A percentile compares a stretch with the other conserved stretches of the same genome.
phyloP scores from a whole-genome alignment of 2,888 invertebrate genomes.

The Dolomedes plantarius region DNA sequence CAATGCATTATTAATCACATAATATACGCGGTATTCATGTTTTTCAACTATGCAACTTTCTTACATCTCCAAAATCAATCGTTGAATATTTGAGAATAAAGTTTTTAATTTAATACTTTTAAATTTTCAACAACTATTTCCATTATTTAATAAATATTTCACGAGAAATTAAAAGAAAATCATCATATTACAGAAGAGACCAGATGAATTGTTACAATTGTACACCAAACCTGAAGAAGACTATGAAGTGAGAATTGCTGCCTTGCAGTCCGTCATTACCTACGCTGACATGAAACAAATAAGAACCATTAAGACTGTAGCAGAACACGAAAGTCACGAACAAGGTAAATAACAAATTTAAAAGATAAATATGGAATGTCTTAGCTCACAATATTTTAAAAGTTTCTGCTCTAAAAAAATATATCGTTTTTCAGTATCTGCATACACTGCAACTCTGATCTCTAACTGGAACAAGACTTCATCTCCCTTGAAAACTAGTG shows the following conservation, averaged over 20 bases:
- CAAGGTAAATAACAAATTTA: constrained; percentile 82
- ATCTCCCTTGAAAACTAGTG: constrained; percentile 86
- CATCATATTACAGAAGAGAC: constrained; percentile 47
- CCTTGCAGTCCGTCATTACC: constrained; percentile 76
- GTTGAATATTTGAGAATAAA: too few species aligned
- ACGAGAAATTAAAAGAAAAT: too few species aligned
- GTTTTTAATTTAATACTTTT: too few species aligned
- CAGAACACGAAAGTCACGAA: constrained; percentile 87
- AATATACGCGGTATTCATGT: too few species aligned
- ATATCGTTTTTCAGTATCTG: constrained; percentile 81
- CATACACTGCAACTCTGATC: constrained; percentile 96
- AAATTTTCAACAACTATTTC: too few species aligned
- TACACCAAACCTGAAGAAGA: constrained; percentile 59
- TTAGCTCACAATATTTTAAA: not conserved
- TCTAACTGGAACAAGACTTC: constrained; percentile 81
- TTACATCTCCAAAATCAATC: too few species aligned
- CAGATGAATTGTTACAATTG: constrained; percentile 31
- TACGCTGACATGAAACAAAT: constrained; percentile 89
- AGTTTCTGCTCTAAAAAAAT: not conserved
- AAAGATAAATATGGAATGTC: not conserved
- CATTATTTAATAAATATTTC: too few species aligned
- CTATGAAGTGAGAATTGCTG: constrained; percentile 73
- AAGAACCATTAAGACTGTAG: constrained; percentile 83
- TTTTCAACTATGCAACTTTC: too few species aligned
- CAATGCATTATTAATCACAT: too few species aligned